phyloP scores from a whole-genome alignment of 1,140 invertebrate genomes.

The Drosophila funebris region DNA sequence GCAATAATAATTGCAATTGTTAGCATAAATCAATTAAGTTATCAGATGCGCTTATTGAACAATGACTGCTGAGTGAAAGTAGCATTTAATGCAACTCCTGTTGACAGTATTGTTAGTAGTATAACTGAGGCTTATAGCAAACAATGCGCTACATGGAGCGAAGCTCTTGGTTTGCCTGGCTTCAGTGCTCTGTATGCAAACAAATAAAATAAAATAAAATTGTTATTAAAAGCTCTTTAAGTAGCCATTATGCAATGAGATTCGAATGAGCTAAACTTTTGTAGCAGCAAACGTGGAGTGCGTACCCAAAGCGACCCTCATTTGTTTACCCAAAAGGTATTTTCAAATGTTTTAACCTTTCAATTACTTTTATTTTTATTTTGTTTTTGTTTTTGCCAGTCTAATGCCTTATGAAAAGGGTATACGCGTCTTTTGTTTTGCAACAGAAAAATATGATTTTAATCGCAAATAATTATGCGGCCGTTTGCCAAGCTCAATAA shows the following conservation, averaged over 20 bases:
- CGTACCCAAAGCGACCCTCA: not conserved
- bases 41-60: not conserved
- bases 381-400: not conserved
- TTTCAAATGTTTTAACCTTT: conserved; percentile 3
- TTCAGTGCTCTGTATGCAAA: not conserved
- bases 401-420: conserved; percentile 13
- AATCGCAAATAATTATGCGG: conserved; percentile 9
- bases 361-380: not conserved
- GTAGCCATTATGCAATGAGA: not conserved
- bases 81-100: not conserved
- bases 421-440: not conserved
- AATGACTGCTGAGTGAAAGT: not conserved
- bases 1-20: not conserved
- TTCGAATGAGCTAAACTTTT: not conserved
- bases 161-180: not conserved
- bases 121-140: not conserved
- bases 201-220: conserved; percentile 19
- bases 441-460: conserved; percentile 3
- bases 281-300: not conserved
- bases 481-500: not conserved
- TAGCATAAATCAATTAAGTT: not conserved
- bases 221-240: conserved; percentile 1
- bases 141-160: not conserved
- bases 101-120: not conserved
- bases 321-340: conserved; percentile 21